Evolutionary conservation across 2,888 invertebrate species (phyloP).

Genomic region (Formica aserva): DNA sequence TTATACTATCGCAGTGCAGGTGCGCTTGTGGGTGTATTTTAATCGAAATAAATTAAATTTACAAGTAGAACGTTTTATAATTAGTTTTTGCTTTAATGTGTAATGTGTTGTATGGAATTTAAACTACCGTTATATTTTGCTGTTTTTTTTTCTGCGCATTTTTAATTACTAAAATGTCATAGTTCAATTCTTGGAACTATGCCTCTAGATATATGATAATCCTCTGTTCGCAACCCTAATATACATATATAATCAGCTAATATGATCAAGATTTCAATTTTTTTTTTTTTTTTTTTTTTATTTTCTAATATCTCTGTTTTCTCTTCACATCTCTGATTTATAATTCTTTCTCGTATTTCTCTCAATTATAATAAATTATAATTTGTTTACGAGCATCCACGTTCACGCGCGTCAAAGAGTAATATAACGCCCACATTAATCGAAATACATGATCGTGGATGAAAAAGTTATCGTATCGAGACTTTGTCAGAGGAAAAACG

Average conservation of each 20-base stretch:
- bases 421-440: not conserved
- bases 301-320: slow-evolving; percentile 1
- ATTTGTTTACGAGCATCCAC: not conserved
- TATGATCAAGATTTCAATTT: not conserved
- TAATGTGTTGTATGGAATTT: not conserved
- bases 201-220: not conserved
- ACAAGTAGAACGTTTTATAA: not conserved
- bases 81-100: not conserved
- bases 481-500: not conserved
- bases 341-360: not conserved
- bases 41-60: not conserved
- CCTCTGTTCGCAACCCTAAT: not conserved
- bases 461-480: not conserved
- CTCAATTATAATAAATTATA: not conserved
- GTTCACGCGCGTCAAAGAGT: not conserved
- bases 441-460: not conserved
- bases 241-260: not conserved
- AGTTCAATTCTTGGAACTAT: slow-evolving; percentile 1
- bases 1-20: not conserved
- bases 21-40: not conserved
- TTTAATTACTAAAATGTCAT: slow-evolving; percentile 12
- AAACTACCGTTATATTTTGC: slow-evolving; percentile 1
- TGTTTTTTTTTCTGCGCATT: not conserved
- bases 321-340: slow-evolving; percentile 1
- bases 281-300: not conserved